Conservation (phyloP, 2,888 invertebrate species). For the Nomada lathburiana region DNA sequence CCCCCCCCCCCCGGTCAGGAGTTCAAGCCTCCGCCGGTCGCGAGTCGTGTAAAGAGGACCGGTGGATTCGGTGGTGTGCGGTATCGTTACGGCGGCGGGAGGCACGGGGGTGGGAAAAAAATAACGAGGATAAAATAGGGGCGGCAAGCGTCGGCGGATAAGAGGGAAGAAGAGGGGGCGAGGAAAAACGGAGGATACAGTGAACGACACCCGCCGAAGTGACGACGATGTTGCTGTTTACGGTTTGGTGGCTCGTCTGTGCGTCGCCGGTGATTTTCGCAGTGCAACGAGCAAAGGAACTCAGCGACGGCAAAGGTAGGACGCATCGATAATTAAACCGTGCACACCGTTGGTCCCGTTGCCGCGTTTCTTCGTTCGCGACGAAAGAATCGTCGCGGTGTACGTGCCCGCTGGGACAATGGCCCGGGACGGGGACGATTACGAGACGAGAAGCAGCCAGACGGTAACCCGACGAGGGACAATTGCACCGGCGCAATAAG, state of each 20-base stretch:
- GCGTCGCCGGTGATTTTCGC: slow-evolving; percentile 78
- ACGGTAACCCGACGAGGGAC: slow-evolving; percentile 51
- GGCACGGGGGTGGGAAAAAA: neutral
- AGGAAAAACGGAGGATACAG: slow-evolving; percentile 9
- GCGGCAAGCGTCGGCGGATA: neutral
- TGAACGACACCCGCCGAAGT: slow-evolving; percentile 53
- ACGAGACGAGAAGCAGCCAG: slow-evolving; percentile 43
- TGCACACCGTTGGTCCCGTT: no score
- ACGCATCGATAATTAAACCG: slow-evolving; percentile 35
- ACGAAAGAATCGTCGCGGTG: slow-evolving; percentile 3
- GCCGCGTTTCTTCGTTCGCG: neutral
- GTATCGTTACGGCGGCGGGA: neutral
- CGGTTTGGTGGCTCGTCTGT: slow-evolving; percentile 80
- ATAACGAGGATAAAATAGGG: neutral
- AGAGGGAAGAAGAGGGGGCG: neutral
- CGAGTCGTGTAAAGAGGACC: slow-evolving; percentile 3
- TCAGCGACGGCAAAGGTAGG: slow-evolving; percentile 82
- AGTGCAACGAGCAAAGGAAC: slow-evolving; percentile 80
- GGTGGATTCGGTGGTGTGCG: slow-evolving; percentile 11
- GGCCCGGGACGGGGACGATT: slow-evolving; percentile 39
- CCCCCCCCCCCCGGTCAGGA: slow-evolving; percentile 8
- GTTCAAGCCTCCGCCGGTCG: neutral
- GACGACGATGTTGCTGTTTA: slow-evolving; percentile 79
- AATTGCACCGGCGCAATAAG: slow-evolving; percentile 52
- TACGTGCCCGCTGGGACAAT: slow-evolving; percentile 28